phyloP scores from a whole-genome alignment of 2,797 vertebrate genomes.

The Geotrypetes seraphini region DNA sequence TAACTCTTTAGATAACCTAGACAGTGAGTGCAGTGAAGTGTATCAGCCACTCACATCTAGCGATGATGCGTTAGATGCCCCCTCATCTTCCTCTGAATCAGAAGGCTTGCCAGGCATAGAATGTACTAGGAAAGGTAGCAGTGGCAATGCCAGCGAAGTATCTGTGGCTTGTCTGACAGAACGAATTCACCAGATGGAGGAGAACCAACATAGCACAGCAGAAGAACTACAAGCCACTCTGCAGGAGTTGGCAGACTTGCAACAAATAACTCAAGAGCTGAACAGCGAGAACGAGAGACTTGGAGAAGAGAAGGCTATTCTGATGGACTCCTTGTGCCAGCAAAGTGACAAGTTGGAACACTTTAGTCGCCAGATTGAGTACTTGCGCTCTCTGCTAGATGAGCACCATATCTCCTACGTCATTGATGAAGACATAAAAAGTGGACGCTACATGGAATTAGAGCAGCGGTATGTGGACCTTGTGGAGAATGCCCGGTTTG shows the following conservation, averaged over 20 bases:
- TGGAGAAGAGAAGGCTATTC: conserved; percentile 86
- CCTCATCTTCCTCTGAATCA: conserved; percentile 77
- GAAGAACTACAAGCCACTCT: conserved; percentile 93
- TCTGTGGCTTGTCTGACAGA: conserved; percentile 89
- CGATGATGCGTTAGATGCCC: conserved; percentile 87
- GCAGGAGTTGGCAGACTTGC: conserved; percentile 87
- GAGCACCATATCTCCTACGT: conserved; percentile 80
- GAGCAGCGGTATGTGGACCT: conserved; percentile 87
- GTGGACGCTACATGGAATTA: conserved; percentile 86
- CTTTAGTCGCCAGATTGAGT: conserved; percentile 84
- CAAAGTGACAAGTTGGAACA: conserved; percentile 89
- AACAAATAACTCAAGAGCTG: conserved; percentile 91
- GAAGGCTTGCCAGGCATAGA: conserved; percentile 76
- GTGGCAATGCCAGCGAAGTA: conserved; percentile 78
- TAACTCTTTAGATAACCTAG: conserved; percentile 85
- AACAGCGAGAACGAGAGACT: conserved; percentile 91
- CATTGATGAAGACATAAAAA: conserved; percentile 88
- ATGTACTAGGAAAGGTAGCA: conserved; percentile 75
- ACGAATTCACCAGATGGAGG: conserved; percentile 95
- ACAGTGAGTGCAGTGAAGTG: conserved; percentile 91
- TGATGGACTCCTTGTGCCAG: conserved; percentile 94
- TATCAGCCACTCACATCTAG: conserved; percentile 91
- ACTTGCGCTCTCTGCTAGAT: conserved; percentile 80
- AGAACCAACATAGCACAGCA: conserved; percentile 91
- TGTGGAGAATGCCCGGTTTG: conserved; percentile 84